A percentile compares a stretch with the other conserved stretches of the same genome.
Conservation (phyloP, 2,113 vertebrate genomes). For the Tauraco erythrolophus region DNA sequence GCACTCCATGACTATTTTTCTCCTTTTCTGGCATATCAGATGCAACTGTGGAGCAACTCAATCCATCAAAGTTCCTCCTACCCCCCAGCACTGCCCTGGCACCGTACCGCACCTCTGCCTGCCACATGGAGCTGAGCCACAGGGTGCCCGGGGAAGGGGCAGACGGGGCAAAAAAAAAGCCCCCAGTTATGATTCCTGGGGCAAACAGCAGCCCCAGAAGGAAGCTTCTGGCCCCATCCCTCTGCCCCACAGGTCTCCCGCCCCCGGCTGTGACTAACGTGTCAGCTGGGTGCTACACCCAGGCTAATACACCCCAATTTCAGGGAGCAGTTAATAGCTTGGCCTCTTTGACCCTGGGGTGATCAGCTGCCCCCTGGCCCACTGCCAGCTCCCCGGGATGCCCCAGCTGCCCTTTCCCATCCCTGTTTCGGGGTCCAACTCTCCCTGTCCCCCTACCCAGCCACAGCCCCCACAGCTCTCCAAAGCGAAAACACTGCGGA, state of each 20-base stretch:
- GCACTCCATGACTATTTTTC: background rate
- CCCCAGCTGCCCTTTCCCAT: rapidly evolving
- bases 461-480: background rate
- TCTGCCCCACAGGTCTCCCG: rapidly evolving
- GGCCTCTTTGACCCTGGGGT: background rate
- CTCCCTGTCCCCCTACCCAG: background rate
- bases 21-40: background rate
- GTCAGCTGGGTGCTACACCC: background rate
- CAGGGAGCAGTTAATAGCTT: background rate
- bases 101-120: rapidly evolving
- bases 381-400: rapidly evolving
- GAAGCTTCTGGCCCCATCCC: background rate
- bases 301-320: background rate
- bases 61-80: background rate
- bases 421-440: rapidly evolving
- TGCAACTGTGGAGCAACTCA: background rate
- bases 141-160: rapidly evolving
- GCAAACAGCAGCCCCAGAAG: background rate
- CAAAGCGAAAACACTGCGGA: background rate
- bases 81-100: background rate
- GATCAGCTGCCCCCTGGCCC: background rate
- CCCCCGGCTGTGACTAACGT: background rate
- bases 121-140: background rate
- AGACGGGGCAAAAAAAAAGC: rapidly evolving
- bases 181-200: rapidly evolving